Evolutionary conservation across 2,797 vertebrate species (phyloP).

Genomic region (Sebastolobus altivelis): DNA sequence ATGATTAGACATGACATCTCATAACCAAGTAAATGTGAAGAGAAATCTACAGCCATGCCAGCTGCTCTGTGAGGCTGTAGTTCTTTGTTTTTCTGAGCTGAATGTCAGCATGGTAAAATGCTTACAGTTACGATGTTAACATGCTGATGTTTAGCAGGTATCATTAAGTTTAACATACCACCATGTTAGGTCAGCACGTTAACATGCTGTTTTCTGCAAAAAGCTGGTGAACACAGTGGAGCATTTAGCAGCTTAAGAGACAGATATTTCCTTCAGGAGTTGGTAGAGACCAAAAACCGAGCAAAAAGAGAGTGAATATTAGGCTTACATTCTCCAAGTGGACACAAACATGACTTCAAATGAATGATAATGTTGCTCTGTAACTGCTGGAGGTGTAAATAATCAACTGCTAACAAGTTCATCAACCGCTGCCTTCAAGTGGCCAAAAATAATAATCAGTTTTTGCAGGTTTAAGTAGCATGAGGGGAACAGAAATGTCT

Average conservation of each 20-base stretch:
- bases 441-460: not conserved
- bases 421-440: not conserved
- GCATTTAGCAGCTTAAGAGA: not conserved
- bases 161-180: not conserved
- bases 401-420: not conserved
- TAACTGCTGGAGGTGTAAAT: not conserved
- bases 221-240: not conserved
- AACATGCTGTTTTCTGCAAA: too few relatives aligned
- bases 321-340: too few relatives aligned
- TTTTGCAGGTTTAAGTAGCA: too few relatives aligned
- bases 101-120: too few relatives aligned
- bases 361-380: not conserved
- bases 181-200: too few relatives aligned
- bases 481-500: too few relatives aligned
- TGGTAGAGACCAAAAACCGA: not conserved
- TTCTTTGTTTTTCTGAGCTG: too few relatives aligned
- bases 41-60: too few relatives aligned
- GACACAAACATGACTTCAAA: not conserved
- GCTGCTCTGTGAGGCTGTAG: too few relatives aligned
- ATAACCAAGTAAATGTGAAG: not conserved
- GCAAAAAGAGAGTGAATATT: not conserved
- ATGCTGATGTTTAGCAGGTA: not conserved
- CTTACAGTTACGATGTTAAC: not conserved
- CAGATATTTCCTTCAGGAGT: too few relatives aligned
- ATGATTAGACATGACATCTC: not conserved